Percentiles rank a stretch among this genome's conserved stretches.
phyloP scores from a whole-genome alignment of 2,113 vertebrate species.

The Gila orcuttii region DNA sequence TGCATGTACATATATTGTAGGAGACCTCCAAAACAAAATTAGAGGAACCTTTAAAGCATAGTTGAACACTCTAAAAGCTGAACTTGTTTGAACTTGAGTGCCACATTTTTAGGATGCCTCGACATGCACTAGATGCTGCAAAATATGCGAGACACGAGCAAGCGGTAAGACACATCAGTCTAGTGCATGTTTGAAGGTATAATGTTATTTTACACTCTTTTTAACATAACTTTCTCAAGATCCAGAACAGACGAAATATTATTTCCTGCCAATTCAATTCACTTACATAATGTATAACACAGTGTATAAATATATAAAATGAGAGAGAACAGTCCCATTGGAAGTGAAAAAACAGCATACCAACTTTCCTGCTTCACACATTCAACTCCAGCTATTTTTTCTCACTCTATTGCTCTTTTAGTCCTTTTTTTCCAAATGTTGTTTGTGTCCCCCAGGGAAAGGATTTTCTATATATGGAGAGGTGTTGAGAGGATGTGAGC shows the following conservation, averaged over 20 bases:
- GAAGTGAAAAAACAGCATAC: constrained; percentile 28
- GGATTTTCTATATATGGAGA: constrained; percentile 72
- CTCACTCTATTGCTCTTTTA: constrained; percentile 57
- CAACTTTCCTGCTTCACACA: constrained; percentile 19
- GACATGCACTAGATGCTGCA: too few relatives aligned
- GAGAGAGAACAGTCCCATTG: not conserved
- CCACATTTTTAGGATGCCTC: too few relatives aligned
- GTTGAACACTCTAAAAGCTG: too few relatives aligned
- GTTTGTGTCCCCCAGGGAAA: constrained; percentile 65
- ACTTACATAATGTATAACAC: too few relatives aligned
- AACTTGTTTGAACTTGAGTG: too few relatives aligned
- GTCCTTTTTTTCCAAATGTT: constrained; percentile 70
- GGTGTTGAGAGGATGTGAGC: constrained; percentile 71
- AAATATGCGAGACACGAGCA: too few relatives aligned
- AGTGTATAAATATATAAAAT: not conserved
- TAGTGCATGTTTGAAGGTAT: not conserved
- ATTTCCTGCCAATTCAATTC: not conserved
- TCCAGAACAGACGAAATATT: not conserved
- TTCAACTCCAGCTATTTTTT: constrained; percentile 43
- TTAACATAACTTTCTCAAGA: not conserved
- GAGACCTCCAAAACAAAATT: too few relatives aligned
- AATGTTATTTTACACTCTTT: too few relatives aligned
- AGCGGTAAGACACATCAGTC: too few relatives aligned
- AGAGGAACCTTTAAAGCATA: too few relatives aligned
- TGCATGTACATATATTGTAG: too few relatives aligned